These are phyloP conservation scores for Henricia sp. DNA, from an alignment of 53 echinoderm and acorn worm genomes.

Conservation along the genomic window DNA sequence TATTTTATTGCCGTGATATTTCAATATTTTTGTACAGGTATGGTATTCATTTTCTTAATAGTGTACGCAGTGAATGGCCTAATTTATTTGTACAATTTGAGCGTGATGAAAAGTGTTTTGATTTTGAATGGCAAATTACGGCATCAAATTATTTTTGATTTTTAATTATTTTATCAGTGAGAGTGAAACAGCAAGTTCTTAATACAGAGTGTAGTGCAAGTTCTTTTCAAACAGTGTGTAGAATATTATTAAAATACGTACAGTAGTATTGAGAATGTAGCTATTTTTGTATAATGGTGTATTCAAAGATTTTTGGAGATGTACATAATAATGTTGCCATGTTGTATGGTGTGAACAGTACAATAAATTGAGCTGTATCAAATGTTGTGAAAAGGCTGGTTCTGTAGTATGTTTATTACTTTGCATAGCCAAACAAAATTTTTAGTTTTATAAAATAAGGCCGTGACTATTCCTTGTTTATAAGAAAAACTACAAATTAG, in stretches of 20 bases:
- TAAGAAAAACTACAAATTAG: background rate
- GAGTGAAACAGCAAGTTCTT: background rate
- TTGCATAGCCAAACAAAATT: too few species aligned
- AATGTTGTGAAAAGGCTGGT: too few species aligned
- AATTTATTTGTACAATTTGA: constrained; percentile 54
- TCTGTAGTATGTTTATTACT: too few species aligned
- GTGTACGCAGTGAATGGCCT: constrained; percentile 29
- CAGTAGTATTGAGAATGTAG: constrained; percentile 11
- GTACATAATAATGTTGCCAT: constrained; percentile 33
- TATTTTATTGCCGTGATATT: constrained; percentile 37
- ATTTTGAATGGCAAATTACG: background rate
- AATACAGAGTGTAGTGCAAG: background rate
- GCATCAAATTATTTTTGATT: background rate
- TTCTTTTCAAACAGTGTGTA: background rate
- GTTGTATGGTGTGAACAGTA: background rate
- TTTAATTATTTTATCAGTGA: background rate
- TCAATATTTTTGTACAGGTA: constrained; percentile 47
- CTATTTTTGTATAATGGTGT: constrained; percentile 38
- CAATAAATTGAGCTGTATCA: constrained; percentile 38
- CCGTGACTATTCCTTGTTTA: background rate
- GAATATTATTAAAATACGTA: background rate
- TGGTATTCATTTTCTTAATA: constrained; percentile 7
- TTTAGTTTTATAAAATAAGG: too few species aligned
- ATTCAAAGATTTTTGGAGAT: constrained; percentile 1
- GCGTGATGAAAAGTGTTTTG: constrained; percentile 38